Evolutionary conservation across 2,888 invertebrate species (phyloP), one percentile per base, ranked within the genome.

Genomic region (Agrotis exclamationis): DNA sequence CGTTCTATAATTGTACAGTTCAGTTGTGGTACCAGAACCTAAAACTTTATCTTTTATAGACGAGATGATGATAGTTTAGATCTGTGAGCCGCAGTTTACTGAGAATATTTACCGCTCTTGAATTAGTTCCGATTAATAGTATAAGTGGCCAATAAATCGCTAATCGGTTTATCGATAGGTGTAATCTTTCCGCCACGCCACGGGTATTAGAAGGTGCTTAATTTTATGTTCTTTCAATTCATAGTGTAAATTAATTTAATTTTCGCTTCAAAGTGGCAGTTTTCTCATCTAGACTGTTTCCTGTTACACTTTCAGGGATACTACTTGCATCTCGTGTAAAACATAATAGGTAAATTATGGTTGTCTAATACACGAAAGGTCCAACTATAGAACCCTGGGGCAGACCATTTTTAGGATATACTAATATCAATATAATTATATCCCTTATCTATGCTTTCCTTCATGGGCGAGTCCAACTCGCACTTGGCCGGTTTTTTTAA

Each of bases 101-200:
- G 60, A 24, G 53, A 60, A 63, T 64, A 70, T 56, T 74, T 56
- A 58, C 63, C 54, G n/a, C 48, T 39, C 16, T 45, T 54, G 47
- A 67, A 56, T 77, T 51, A 67, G 69, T 77, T 74, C 47, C 51
- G 57, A 70, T 65, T 65, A 81, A 73, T 69, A 51, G 59, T 45
- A 53, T 81, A 75, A 71, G 65, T 72, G 79, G 76, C 3, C 79
- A 65, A 75, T 82, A 74, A 71, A 69, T 82, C 50, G 47, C 24
- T 70, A 69, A 65, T 82, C 67, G 68, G 28, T 72, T 58, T 76
- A 72, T 76, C 72, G 76, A 72, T 57, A 56, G 56, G 57, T 72
- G 54, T 63, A 80, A 80, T 80, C 80, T 80, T 48, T 58, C 63
- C 50, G 73, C 58, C 50, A 66, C 50, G 44, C 48, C 13, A 39